A percentile compares a stretch with the other conserved stretches of the same genome.
These are phyloP conservation scores for Poeciliopsis infans DNA, from an alignment of 2,797 vertebrate species.

Conservation along the genomic window DNA sequence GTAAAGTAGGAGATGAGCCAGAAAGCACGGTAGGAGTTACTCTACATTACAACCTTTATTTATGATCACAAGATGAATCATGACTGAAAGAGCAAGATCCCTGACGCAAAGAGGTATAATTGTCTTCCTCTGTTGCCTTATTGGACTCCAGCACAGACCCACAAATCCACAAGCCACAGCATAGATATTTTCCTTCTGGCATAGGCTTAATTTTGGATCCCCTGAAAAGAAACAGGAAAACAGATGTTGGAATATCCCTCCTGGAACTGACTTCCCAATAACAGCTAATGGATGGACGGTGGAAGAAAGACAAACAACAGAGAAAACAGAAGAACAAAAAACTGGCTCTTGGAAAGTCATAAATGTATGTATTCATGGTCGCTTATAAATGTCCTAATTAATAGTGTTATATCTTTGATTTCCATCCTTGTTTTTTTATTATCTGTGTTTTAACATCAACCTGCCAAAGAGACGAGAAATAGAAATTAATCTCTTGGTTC, in stretches of 20 bases:
- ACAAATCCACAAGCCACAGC: background rate
- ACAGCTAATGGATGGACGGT: background rate
- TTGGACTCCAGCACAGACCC: background rate
- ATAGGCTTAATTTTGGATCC: background rate
- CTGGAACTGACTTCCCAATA: background rate
- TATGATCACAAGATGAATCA: background rate
- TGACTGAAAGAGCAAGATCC: background rate
- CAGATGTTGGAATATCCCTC: background rate
- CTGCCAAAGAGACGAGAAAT: background rate
- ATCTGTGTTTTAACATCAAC: background rate
- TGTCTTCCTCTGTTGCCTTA: background rate
- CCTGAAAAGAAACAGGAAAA: background rate
- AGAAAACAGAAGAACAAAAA: background rate
- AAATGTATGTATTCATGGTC: background rate
- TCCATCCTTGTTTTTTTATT: background rate
- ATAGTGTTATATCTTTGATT: background rate
- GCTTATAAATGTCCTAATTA: background rate
- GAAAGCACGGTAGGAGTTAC: background rate
- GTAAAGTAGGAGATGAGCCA: background rate
- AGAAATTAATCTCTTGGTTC: background rate
- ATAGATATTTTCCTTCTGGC: background rate
- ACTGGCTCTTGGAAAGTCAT: background rate
- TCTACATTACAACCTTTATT: background rate
- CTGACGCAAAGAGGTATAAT: background rate
- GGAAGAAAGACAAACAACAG: background rate